Evolutionary conservation across 2,888 invertebrate genomes (phyloP).

Genomic region (Caenorhabditis sp.): DNA sequence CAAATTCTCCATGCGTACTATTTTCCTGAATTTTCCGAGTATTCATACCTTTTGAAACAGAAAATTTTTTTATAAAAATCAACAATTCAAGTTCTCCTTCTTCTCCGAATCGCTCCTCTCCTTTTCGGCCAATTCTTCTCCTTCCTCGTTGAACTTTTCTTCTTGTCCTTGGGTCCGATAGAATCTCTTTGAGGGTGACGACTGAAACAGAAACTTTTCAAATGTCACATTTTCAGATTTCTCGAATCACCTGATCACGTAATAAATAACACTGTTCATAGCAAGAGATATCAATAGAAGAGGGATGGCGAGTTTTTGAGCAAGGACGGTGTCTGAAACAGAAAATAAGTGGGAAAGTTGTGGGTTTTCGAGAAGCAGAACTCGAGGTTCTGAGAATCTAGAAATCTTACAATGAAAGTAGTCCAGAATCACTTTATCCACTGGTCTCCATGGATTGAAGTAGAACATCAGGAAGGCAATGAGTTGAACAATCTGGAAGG

Average conservation of each 20-base stretch:
- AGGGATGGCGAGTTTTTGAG: neutral
- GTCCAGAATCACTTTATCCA: neutral
- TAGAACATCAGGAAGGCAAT: neutral
- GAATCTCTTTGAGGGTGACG: too few relatives aligned
- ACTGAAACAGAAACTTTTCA: neutral
- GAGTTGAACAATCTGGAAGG: conserved; percentile 1
- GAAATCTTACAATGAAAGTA: conserved; percentile 3
- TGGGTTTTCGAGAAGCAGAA: too few relatives aligned
- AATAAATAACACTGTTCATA: conserved; percentile 7
- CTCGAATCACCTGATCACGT: neutral
- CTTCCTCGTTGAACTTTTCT: neutral
- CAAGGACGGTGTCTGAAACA: neutral
- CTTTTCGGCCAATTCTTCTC: neutral
- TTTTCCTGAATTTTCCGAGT: too few relatives aligned
- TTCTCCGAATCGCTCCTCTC: neutral
- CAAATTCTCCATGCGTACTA: too few relatives aligned
- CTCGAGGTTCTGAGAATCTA: neutral
- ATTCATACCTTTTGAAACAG: neutral
- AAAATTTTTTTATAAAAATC: too few relatives aligned
- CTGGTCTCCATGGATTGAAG: conserved; percentile 4
- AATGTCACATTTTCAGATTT: neutral
- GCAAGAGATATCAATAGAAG: neutral
- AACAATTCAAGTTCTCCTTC: neutral
- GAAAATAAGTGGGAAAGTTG: neutral
- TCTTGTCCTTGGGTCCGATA: too few relatives aligned